Percentiles rank a stretch among this genome's conserved stretches.
Conservation (phyloP, 1,140 invertebrate genomes). For the Prorops nasuta region DNA sequence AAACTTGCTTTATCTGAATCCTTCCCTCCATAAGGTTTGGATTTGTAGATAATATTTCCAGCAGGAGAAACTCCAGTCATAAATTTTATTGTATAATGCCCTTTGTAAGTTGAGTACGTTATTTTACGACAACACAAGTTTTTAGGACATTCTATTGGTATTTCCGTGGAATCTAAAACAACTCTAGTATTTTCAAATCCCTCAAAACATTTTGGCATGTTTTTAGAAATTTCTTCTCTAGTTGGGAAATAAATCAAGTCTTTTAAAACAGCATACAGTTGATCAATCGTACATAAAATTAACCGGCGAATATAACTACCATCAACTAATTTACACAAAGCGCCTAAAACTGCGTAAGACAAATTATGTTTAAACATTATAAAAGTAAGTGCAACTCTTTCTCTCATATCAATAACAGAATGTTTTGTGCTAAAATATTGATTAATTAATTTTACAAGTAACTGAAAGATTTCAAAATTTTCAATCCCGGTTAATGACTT, state of each 20-base stretch:
- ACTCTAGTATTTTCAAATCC: conserved; percentile 10
- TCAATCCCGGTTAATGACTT: conserved; percentile 7
- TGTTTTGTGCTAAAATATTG: background rate
- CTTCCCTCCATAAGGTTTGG: conserved; percentile 27
- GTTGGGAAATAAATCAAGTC: conserved; percentile 7
- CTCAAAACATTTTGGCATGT: conserved; percentile 20
- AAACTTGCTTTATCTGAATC: conserved; percentile 33
- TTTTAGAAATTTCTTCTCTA: conserved; percentile 15
- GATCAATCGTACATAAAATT: conserved; percentile 3
- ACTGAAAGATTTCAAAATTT: conserved; percentile 6
- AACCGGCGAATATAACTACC: background rate
- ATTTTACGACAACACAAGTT: conserved; percentile 13
- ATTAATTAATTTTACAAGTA: background rate
- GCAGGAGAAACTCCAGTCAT: conserved; percentile 36
- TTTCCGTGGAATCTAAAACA: too few species aligned
- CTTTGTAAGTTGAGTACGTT: conserved; percentile 37
- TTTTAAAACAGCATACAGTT: conserved; percentile 4
- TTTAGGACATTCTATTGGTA: conserved; percentile 21
- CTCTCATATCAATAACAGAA: background rate
- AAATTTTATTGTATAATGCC: conserved; percentile 33
- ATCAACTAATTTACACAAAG: background rate
- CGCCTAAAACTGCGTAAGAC: conserved; percentile 2
- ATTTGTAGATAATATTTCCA: conserved; percentile 26
- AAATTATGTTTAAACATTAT: conserved; percentile 15
- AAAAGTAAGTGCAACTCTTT: conserved; percentile 7